Base-by-base conservation (phyloP, 35 echinoderm and acorn worm species). In the Apostichopus parvimensis region DNA sequence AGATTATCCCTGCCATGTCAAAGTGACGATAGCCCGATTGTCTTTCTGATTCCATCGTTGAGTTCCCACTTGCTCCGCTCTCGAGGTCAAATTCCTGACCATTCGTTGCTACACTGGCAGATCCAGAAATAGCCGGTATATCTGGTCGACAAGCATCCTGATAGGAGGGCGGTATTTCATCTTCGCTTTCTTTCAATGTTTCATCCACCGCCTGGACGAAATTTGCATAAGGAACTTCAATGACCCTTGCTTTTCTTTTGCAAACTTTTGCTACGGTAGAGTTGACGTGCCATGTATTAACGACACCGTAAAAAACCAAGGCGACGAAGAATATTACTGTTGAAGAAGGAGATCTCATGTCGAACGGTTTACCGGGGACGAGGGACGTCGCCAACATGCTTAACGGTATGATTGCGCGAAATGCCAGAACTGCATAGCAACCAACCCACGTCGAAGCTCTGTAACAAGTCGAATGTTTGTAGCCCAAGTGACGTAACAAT, bases 121-220 rank as follows among this genome's bases (percentile, higher is more conserved):
- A 18, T 13, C 53, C 80, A 20, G 80, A 83, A 56, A 83, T 55
- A 17, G 21, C 54, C 52, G 80, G 53, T 21, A 83, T 4, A 21
- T 34, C 60, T n/a, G 85, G 15, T 87, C 68, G 85, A n/a, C 85
- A 87, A 24, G 85, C 85, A 8, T 87, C 85, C 21, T 87, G 85
- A 28, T 87, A 87, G 23, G 85, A 68, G 5, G 85, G 85, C 85
- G 85, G 85, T 87, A 87, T 87, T 72, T 87, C 85, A 53, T 87
- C 28, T 72, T 52, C 85, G n/a, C 57, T 23, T 1, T 87, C 58
- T 15, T 87, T 87, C 57, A 87, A 65, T 23, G 85, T 10, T 5
- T 87, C 85, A 25, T 87, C 85, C 14, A 87, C 85, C 23, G 22
- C 20, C 68, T 87, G 85, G 85, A 87, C 85, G 18, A 87, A 87